Percentiles rank a stretch among this genome's conserved stretches.
phyloP scores from a whole-genome alignment of 1,140 invertebrate genomes.

The Drosophila burlai region DNA sequence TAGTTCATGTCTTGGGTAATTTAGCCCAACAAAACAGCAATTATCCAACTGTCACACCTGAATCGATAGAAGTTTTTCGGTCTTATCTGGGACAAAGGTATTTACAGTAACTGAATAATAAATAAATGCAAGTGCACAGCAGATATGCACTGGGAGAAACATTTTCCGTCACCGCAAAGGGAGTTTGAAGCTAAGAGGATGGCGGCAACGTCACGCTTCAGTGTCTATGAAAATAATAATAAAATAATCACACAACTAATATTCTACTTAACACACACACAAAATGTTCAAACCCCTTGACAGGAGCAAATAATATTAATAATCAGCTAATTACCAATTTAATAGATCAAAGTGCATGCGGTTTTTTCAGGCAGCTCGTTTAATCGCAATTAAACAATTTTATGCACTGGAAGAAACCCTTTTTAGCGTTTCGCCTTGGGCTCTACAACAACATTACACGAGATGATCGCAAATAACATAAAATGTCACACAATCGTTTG shows the following conservation, averaged over 20 bases:
- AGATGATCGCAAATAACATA: not conserved
- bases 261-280: not conserved
- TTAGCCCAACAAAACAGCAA: not conserved
- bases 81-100: conserved; percentile 1
- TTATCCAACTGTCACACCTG: not conserved
- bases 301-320: not conserved
- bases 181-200: not conserved
- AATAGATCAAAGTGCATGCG: not conserved
- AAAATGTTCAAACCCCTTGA: not conserved
- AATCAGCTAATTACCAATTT: not conserved
- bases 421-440: not conserved
- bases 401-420: conserved; percentile 2
- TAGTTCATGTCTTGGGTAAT: conserved; percentile 19
- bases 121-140: not conserved
- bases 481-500: conserved; percentile 6
- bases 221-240: conserved; percentile 11
- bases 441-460: not conserved
- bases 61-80: conserved; percentile 3
- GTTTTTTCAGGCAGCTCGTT: not conserved
- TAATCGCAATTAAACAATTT: not conserved
- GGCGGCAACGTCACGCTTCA: too few relatives aligned
- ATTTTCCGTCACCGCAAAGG: not conserved
- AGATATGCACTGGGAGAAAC: conserved; percentile 10
- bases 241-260: conserved; percentile 4
- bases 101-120: not conserved